Evolutionary conservation across 2,797 vertebrate species (phyloP), one percentile per base, ranked within the genome.

Genomic region (Emydoidea blandingii): DNA sequence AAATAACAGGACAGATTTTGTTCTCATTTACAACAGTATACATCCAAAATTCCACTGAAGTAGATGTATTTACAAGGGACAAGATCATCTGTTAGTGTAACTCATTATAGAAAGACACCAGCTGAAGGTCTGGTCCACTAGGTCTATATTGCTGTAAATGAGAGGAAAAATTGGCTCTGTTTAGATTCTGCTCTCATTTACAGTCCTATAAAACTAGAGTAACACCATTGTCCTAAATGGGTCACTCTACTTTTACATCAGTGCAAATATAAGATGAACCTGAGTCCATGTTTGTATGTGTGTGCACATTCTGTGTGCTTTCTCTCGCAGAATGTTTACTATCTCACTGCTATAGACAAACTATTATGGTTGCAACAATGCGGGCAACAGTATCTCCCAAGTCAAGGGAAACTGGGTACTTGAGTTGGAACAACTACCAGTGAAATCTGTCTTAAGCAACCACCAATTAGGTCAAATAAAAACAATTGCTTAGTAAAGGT

Each of bases 211-310:
- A 82, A 91, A 81, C 2, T 62, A 5, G 81, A 80, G 79, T 4
- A 0, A 25, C 76, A 12, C 34, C 8, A 72, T 44, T 78, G 15
- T 4, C 21, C 72, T 78, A 80, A 0, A 0, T 78, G 44, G 68
- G 10, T 85, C 52, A n/a, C 37, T 78, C 21, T 54, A 25, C 52
- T 81, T 79, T 53, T 80, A 3, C 2, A 52, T 18, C 41, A 3
- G 1, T 41, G 2, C 34, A 80, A 84, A 1, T 74, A 41, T 34
- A 72, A 6, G 81, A 68, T 12, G 78, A 87, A 52, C 2, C 19
- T n/a, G 37, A 85, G 2, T 37, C 6, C 25, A 41, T 74, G 72
- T 44, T 50, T 92, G 3, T 2, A 83, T 14, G 6, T 29, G 37
- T 59, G 14, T 53, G 4, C n/a, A 1, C 11, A 74, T 1, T 9